Conservation (phyloP, 2,888 invertebrate genomes). For the Neoaliturus tenellus region DNA sequence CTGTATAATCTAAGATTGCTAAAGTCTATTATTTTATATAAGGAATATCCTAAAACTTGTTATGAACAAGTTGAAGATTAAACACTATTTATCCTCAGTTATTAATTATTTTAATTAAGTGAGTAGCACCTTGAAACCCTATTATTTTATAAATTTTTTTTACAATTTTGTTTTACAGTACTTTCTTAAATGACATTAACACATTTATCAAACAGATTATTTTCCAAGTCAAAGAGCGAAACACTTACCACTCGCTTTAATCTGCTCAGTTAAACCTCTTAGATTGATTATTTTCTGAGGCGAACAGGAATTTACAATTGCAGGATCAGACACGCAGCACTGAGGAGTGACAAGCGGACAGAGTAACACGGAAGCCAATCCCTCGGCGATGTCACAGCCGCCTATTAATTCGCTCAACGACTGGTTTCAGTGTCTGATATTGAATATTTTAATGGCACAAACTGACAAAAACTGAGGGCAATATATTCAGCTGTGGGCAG, state of each 20-base stretch:
- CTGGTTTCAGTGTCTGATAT: conserved; percentile 31
- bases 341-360: background rate
- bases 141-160: too few relatives aligned
- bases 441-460: conserved; percentile 44
- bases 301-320: background rate
- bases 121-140: too few relatives aligned
- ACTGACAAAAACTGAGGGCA: conserved; percentile 26
- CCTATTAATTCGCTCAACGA: conserved; percentile 5
- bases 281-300: background rate
- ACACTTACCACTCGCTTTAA: background rate
- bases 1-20: too few relatives aligned
- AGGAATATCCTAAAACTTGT: too few relatives aligned
- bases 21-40: too few relatives aligned
- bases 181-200: too few relatives aligned
- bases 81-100: too few relatives aligned
- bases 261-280: background rate
- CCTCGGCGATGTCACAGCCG: background rate
- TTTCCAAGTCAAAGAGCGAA: too few relatives aligned
- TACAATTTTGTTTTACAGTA: too few relatives aligned
- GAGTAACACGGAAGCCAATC: background rate
- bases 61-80: too few relatives aligned
- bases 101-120: too few relatives aligned
- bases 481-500: conserved; percentile 37
- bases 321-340: background rate
- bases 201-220: too few relatives aligned